These are phyloP conservation scores for Zosterops hypoxanthus DNA, from an alignment of 2,113 vertebrate species.

Conservation along the genomic window DNA sequence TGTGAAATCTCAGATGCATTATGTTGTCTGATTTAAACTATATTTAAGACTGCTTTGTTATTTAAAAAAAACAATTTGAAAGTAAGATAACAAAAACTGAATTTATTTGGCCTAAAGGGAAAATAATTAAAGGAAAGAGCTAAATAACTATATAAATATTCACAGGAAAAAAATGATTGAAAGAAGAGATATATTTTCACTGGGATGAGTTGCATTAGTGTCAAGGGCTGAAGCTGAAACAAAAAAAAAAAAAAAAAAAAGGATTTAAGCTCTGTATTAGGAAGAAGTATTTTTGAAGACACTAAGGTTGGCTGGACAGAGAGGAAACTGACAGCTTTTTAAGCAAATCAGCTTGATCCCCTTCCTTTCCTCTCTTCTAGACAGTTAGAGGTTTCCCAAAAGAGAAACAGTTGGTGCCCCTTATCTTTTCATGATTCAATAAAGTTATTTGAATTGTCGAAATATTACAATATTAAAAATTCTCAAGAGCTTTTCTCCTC, in stretches of 20 bases:
- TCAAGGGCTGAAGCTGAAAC: background rate
- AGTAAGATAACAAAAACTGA: slow-evolving; percentile 13
- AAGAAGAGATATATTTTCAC: slow-evolving; percentile 3
- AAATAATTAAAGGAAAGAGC: background rate
- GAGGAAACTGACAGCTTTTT: background rate
- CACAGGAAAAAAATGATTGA: background rate
- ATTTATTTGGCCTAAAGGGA: slow-evolving; percentile 4
- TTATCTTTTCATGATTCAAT: background rate
- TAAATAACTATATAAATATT: background rate
- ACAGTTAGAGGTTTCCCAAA: background rate
- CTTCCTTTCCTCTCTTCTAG: background rate
- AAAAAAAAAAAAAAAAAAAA: background rate
- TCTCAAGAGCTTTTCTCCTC: background rate
- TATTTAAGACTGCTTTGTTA: background rate
- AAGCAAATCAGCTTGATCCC: background rate
- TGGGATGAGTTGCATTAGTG: background rate
- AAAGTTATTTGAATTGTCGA: background rate
- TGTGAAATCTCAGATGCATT: background rate
- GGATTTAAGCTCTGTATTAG: background rate
- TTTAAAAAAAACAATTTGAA: slow-evolving; percentile 17
- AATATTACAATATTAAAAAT: background rate
- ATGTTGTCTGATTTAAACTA: background rate
- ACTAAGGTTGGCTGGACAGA: background rate
- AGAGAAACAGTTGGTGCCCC: background rate
- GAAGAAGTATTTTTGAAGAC: background rate